A percentile compares a stretch with the other conserved stretches of the same genome.
Evolutionary conservation across 2,888 invertebrate genomes (phyloP).

Genomic region (Meloe dianella): DNA sequence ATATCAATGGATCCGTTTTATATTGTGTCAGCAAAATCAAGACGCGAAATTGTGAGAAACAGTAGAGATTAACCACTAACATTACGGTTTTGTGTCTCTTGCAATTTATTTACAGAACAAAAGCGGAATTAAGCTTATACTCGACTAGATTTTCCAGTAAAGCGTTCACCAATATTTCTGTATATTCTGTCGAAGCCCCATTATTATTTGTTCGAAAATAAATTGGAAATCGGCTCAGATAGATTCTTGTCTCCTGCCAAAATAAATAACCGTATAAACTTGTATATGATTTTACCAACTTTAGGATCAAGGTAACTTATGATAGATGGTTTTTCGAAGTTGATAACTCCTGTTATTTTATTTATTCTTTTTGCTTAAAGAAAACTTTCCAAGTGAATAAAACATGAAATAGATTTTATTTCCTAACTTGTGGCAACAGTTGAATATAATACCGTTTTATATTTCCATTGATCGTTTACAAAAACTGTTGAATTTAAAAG

Average conservation of each 20-base stretch:
- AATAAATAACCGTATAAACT: background rate
- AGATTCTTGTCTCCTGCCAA: background rate
- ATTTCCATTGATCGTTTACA: background rate
- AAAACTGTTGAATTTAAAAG: background rate
- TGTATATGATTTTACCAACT: background rate
- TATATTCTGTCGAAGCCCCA: background rate
- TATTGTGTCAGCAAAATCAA: background rate
- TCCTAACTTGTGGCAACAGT: slow-evolving; percentile 3
- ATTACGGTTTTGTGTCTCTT: slow-evolving; percentile 28
- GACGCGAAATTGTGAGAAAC: background rate
- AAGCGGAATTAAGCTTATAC: slow-evolving; percentile 32
- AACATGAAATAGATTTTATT: slow-evolving; percentile 9
- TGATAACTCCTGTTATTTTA: background rate
- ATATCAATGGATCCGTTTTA: too few species aligned
- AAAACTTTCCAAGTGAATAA: slow-evolving; percentile 2
- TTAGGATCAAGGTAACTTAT: slow-evolving; percentile 2
- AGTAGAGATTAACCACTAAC: slow-evolving; percentile 26
- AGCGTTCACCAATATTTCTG: too few species aligned
- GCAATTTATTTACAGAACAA: slow-evolving; percentile 36
- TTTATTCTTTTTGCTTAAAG: background rate
- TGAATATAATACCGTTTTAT: background rate
- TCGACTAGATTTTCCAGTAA: slow-evolving; percentile 4
- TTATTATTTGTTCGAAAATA: background rate
- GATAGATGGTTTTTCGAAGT: background rate
- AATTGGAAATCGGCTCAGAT: background rate